phyloP scores from a whole-genome alignment of 1,140 invertebrate genomes.

The Paracyclopina nana region DNA sequence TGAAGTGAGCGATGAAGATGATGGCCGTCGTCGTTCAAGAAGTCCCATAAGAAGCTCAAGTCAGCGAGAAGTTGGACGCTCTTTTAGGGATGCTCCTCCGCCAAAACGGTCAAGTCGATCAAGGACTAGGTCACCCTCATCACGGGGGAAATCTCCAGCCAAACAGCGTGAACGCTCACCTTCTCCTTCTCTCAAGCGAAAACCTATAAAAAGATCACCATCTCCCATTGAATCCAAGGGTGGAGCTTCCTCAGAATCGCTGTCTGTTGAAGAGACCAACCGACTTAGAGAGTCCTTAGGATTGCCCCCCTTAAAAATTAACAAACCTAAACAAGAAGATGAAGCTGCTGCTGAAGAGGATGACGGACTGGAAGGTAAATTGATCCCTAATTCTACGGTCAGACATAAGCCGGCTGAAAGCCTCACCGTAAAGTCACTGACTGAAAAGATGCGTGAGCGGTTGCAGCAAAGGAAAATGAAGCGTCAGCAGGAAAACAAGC shows the following conservation, averaged over 20 bases:
- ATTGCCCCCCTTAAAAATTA: background rate
- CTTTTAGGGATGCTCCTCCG: background rate
- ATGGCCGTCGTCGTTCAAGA: background rate
- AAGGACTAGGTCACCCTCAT: background rate
- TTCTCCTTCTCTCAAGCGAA: background rate
- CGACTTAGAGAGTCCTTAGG: background rate
- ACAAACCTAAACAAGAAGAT: background rate
- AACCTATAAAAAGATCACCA: too few relatives aligned
- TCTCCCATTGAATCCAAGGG: background rate
- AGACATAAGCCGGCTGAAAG: constrained; percentile 33
- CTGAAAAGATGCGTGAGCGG: constrained; percentile 63
- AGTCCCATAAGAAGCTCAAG: too few relatives aligned
- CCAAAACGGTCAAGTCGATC: background rate
- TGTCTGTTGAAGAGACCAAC: background rate
- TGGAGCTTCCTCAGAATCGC: background rate
- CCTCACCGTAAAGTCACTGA: constrained; percentile 45
- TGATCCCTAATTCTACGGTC: background rate
- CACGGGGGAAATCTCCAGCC: background rate
- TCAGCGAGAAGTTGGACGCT: too few relatives aligned
- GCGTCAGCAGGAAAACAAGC: constrained; percentile 50
- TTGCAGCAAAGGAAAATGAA: constrained; percentile 54
- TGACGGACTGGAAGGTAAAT: background rate
- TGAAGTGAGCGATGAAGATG: background rate
- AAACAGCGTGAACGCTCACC: background rate
- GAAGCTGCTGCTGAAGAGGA: background rate